Evolutionary conservation across 64 coral and sea anemone genomes (phyloP).

Genomic region (Montipora efflorescens): DNA sequence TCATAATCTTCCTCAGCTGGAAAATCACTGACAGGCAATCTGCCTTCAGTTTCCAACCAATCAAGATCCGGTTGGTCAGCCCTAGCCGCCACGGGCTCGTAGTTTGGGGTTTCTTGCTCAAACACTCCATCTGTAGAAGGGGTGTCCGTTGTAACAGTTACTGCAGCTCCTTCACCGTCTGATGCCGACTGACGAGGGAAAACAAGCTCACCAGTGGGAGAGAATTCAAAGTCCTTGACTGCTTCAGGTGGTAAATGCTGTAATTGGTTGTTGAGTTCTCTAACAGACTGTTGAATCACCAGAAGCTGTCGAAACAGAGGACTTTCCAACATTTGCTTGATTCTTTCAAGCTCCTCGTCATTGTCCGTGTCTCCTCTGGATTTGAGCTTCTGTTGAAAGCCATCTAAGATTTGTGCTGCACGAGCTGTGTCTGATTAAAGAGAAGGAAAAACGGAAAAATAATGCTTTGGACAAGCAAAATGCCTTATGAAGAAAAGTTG

Average conservation of each 20-base stretch:
- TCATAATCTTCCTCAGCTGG: slow-evolving; percentile 65
- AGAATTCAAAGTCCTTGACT: slow-evolving; percentile 94
- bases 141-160: slow-evolving; percentile 24
- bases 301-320: slow-evolving; percentile 90
- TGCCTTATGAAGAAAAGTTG: background rate
- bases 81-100: background rate
- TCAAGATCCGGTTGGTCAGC: background rate
- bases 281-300: slow-evolving; percentile 83
- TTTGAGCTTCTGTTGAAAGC: slow-evolving; percentile 83
- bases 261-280: slow-evolving; percentile 80
- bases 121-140: slow-evolving; percentile 57
- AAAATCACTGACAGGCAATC: background rate
- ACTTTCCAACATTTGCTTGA: slow-evolving; percentile 93
- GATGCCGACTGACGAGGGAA: slow-evolving; percentile 60
- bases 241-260: slow-evolving; percentile 55
- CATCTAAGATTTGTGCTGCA: slow-evolving; percentile 86
- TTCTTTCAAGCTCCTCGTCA: slow-evolving; percentile 85
- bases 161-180: background rate
- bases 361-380: slow-evolving; percentile 79
- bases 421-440: slow-evolving; percentile 50
- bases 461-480: background rate
- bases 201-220: slow-evolving; percentile 84
- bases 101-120: background rate
- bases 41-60: background rate
- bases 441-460: background rate